Base-by-base conservation (phyloP, 2,113 vertebrate species). In the Gavialis gangeticus region DNA sequence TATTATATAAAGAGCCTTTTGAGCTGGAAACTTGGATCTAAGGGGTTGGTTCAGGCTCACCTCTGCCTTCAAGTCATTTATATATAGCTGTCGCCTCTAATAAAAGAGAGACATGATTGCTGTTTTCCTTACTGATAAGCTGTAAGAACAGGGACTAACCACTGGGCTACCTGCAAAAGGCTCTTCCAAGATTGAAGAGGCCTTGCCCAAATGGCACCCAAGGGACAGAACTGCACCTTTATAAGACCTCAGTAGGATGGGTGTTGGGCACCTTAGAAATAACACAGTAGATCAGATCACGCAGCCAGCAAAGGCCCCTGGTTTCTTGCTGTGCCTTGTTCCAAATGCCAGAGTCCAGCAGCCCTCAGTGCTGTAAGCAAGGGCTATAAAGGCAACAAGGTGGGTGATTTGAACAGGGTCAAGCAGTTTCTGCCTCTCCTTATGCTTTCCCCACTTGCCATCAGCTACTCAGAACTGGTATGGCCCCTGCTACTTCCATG, bases 361-460 rank as follows among this genome's bases (percentile, higher is more conserved):
- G 81, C 34, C 84, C 62, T n/a, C 34, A 79, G 56, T 13, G 12
- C 86, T 62, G 64, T 75, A 56, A 92, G 75, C 63, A 58, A 82
- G 30, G 25, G 30, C 11, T 55, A 83, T 13, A 8, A 69, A 58
- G 5, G 62, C 71, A 78, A 58, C 34, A 34, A 64, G 67, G 90
- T 85, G 60, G 64, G 24, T 79, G 46, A 46, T 46, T 46, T 77
- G 55, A 71, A 73, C n/a, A 83, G 63, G 27, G 56, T 92, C 76
- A 56, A 87, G n/a, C 76, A 46, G 28, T 60, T 77, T 89, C 73
- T 22, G 19, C 84, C 88, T 24, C 78, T 91, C 92, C 80, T 76
- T 91, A 94, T 91, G 76, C 14, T 67, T 82, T 93, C 88, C 46
- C 55, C 77, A n/a, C 85, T 94, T 92, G 46, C 46, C 89, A 92